phyloP scores from a whole-genome alignment of 1,140 invertebrate species.

The Apis dorsata region DNA sequence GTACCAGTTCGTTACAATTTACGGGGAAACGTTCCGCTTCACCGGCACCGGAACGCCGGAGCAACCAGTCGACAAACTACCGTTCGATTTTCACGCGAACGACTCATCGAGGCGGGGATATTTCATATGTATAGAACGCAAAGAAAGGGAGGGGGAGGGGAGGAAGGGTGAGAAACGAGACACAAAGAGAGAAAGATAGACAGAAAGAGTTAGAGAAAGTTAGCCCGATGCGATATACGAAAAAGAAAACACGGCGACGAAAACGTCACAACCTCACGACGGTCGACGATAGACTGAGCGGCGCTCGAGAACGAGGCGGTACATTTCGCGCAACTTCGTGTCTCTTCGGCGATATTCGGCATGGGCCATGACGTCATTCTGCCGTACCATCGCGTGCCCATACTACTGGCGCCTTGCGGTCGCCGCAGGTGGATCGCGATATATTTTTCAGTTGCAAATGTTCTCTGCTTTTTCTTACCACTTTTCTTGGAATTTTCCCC shows the following conservation, averaged over 20 bases:
- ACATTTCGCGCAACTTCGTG: constrained; percentile 50
- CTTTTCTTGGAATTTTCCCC: constrained; percentile 5
- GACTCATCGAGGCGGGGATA: constrained; percentile 41
- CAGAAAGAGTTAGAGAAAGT: neutral
- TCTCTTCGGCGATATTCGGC: constrained; percentile 47
- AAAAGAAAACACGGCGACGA: neutral
- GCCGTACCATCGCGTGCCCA: constrained; percentile 77
- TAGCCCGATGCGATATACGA: no score
- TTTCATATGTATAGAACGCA: neutral
- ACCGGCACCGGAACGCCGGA: neutral
- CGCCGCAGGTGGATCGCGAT: constrained; percentile 64
- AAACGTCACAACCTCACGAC: constrained; percentile 46
- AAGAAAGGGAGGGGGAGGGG: neutral
- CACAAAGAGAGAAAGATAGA: neutral
- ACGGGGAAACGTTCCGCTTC: neutral
- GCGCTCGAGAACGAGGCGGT: constrained; percentile 36
- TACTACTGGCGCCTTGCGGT: constrained; percentile 75
- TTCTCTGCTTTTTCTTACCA: constrained; percentile 7
- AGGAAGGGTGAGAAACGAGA: neutral
- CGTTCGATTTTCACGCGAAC: constrained; percentile 20
- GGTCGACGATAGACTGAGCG: constrained; percentile 71
- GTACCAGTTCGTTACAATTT: neutral
- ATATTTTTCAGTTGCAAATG: constrained; percentile 54
- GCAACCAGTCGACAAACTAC: constrained; percentile 19
- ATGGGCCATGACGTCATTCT: constrained; percentile 60